Evolutionary conservation across 1,140 invertebrate species (phyloP), one percentile per base, ranked within the genome.

Genomic region (Drosophila virilis): DNA sequence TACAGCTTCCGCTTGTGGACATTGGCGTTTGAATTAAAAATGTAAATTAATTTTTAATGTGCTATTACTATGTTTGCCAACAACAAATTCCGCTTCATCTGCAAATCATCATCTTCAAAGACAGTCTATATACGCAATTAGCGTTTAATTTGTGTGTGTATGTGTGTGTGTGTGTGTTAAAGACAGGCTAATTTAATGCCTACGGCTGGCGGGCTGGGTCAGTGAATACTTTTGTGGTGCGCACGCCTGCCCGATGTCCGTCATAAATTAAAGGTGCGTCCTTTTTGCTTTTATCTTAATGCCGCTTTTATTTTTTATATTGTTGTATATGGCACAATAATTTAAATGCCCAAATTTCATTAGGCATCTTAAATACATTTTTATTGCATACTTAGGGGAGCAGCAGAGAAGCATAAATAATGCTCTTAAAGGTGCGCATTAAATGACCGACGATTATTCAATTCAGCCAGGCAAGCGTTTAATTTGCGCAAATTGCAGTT

Each of bases 11-110:
- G 59, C 28, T 61, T 74, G 58, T 62, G 58, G 55, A 69, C 57
- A 70, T 58, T 62, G 37, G 38, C 38, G 52, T 73, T 79, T 77
- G 77, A 74, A 86, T 88, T 79, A 77, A 88, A 73, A 86, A 88
- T 83, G 70, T 77, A 79, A 86, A 86, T 86, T 83, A 83, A 86
- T 86, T 86, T 86, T 88, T 79, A 86, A 88, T 88, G 61, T 64
- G 66, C 67, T 52, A 22, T 64, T 67, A 58, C 52, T 67, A 42
- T 37, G 45, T 40, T 38, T 50, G 28, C 42, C 57, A 6, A 32
- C 48, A 50, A 50, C 48, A 33, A 50, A 50, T 50, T 22, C 48
- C 17, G 40, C 40, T 37, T 46, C 17, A 13, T 13, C 33, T 58
- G 58, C 22, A 65, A 77, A 82, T 79, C 83, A 88, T 83, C 72